A percentile compares a stretch with the other conserved stretches of the same genome.
These are phyloP conservation scores for Mycogona germanica DNA, from an alignment of 2,888 invertebrate genomes.

Conservation along the genomic window DNA sequence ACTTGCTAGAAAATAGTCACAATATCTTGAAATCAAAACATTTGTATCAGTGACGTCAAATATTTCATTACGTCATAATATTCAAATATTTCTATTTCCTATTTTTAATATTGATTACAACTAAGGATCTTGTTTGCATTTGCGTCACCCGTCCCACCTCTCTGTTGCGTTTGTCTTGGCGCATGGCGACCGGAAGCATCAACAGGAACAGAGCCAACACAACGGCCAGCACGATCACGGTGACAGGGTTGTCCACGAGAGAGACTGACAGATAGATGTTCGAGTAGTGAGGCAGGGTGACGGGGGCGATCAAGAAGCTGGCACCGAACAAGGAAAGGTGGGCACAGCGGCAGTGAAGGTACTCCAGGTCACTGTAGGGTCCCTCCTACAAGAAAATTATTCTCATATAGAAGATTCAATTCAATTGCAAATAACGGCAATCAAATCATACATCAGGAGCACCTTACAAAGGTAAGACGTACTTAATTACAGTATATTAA, in stretches of 20 bases:
- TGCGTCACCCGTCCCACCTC: too few species aligned
- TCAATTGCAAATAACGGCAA: too few species aligned
- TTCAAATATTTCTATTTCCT: too few species aligned
- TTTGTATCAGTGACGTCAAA: background rate
- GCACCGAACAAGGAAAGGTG: slow-evolving; percentile 24
- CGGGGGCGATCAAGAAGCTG: slow-evolving; percentile 21
- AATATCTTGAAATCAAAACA: background rate
- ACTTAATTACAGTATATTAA: too few species aligned
- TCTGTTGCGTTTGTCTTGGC: background rate
- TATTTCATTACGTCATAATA: background rate
- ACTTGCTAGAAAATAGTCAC: too few species aligned
- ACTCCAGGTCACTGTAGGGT: too few species aligned
- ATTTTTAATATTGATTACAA: too few species aligned
- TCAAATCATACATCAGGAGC: too few species aligned
- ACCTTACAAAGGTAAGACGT: too few species aligned
- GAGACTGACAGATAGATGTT: slow-evolving; percentile 22
- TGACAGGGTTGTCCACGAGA: slow-evolving; percentile 22
- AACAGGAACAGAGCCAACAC: slow-evolving; percentile 21
- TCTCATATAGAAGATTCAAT: too few species aligned
- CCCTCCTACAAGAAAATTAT: too few species aligned
- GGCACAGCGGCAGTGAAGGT: slow-evolving; percentile 15
- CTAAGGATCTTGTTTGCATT: too few species aligned
- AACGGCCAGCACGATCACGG: slow-evolving; percentile 18
- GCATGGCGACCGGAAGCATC: slow-evolving; percentile 11
- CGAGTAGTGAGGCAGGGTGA: slow-evolving; percentile 19